Base-by-base conservation (phyloP, 2,888 invertebrate species). In the Brachylomia viminalis region DNA sequence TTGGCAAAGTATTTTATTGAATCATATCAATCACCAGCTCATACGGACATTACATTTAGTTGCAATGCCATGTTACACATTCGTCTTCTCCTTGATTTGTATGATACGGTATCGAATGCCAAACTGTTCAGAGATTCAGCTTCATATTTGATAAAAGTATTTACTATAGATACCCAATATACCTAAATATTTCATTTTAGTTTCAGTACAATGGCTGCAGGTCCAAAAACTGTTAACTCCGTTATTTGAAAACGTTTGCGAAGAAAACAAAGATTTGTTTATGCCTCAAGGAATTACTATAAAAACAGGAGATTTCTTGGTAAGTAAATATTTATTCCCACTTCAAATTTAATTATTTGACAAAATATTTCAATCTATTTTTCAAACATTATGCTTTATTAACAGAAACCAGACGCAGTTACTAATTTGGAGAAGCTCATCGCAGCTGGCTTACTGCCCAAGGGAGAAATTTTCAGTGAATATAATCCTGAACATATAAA, bases 181-280 rank as follows among this genome's bases (percentile, higher is more conserved):
- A 10, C 6, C 49, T 23, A 27, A 11, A 27, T 56, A 68, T 70
- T 82, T 84, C 65, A 79, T 89, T 91, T 73, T 88, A 95, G 95
- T 87, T 77, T 88, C 92, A 30, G 77, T 88, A 76, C 93, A 92
- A 90, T 94, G 95, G 94, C 88, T 95, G 6, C 92, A 94, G 64
- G 84, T 93, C 38, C 95, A 96, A 83, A 95, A 95, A 80, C 73
- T 93, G 38, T 83, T 96, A 66, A 88, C 95, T 23, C 94, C 95
- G 2, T 86, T 96, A 72, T 95, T 96, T 74, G 95, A 96, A 80
- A 95, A 96, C 86, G 93, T 96, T 15, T 96, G 96, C 76, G 96
- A 96, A 89, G 89, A 88, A 45, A 95, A 95, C 75, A 89, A 76
- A 2, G 87, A 95, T 79, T 89, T 93, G 3, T 82, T 85, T 15